Evolutionary conservation across 2,113 vertebrate species (phyloP).

Genomic region (Puffinus mauretanicus): DNA sequence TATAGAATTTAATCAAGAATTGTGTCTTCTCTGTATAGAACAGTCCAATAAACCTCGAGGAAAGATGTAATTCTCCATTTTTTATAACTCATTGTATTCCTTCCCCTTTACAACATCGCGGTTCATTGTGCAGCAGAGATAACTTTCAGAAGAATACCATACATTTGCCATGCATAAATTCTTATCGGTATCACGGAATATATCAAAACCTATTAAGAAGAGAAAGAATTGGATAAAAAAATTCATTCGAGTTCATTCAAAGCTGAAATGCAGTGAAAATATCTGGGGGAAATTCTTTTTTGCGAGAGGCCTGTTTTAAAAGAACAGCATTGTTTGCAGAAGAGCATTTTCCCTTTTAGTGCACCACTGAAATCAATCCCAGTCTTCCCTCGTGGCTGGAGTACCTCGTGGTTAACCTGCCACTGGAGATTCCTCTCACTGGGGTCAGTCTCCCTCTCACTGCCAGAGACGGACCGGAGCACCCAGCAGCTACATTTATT

Average conservation of each 20-base stretch:
- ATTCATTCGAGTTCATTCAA: neutral
- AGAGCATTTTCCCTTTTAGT: neutral
- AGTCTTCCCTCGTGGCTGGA: neutral
- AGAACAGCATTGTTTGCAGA: neutral
- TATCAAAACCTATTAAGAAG: constrained; percentile 36
- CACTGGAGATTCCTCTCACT: neutral
- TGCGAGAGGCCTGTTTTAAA: neutral
- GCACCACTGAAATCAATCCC: neutral
- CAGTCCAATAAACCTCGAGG: neutral
- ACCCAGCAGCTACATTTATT: neutral
- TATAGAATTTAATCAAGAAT: constrained; percentile 12
- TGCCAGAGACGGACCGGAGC: neutral
- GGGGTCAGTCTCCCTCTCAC: neutral
- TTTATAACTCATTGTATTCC: neutral
- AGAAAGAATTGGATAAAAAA: constrained; percentile 18
- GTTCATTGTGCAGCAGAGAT: constrained; percentile 35
- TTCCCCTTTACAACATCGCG: neutral
- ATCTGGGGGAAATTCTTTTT: neutral
- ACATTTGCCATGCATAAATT: neutral
- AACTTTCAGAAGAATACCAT: constrained; percentile 24
- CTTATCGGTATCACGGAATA: neutral
- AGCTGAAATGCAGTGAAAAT: constrained; percentile 14
- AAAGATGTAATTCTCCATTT: neutral
- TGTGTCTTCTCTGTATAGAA: neutral
- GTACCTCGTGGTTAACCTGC: neutral